Evolutionary conservation across 2,888 invertebrate species (phyloP).

Genomic region (Oscheius sp.): DNA sequence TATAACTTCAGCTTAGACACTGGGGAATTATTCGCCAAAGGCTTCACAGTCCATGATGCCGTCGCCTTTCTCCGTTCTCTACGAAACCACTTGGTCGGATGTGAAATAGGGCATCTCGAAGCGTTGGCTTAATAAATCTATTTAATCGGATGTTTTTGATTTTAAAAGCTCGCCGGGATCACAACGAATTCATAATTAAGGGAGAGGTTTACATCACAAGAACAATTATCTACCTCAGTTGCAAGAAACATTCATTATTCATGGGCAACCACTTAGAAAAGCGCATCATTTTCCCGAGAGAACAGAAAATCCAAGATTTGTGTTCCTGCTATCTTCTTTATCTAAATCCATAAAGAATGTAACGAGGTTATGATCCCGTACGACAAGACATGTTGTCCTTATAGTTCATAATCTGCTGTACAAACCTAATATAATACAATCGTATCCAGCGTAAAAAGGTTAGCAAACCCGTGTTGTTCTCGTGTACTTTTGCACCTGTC

Average conservation of each 20-base stretch:
- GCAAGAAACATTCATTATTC: constrained; percentile 22
- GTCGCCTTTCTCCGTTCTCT: constrained; percentile 17
- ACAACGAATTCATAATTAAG: too few relatives aligned
- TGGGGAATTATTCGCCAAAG: constrained; percentile 30
- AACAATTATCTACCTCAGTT: constrained; percentile 10
- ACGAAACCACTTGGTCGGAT: constrained; percentile 23
- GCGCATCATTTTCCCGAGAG: not conserved
- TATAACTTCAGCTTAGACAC: constrained; percentile 26
- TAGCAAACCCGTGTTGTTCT: too few relatives aligned
- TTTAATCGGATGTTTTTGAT: not conserved
- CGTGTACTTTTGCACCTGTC: too few relatives aligned
- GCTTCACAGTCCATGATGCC: constrained; percentile 29
- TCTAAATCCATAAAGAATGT: too few relatives aligned
- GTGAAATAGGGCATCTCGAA: constrained; percentile 29
- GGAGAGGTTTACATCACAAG: not conserved
- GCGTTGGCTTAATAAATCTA: constrained; percentile 26
- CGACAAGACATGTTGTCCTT: too few relatives aligned
- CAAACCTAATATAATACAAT: too few relatives aligned
- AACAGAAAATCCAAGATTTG: not conserved
- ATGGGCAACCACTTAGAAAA: constrained; percentile 19
- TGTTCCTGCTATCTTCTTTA: too few relatives aligned
- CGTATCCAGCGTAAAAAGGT: too few relatives aligned
- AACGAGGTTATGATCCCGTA: too few relatives aligned
- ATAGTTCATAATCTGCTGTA: too few relatives aligned
- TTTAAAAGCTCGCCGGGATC: too few relatives aligned